Evolutionary conservation across 1,140 invertebrate genomes (phyloP), one percentile per base, ranked within the genome.

Genomic region (Ridgeia piscesae): DNA sequence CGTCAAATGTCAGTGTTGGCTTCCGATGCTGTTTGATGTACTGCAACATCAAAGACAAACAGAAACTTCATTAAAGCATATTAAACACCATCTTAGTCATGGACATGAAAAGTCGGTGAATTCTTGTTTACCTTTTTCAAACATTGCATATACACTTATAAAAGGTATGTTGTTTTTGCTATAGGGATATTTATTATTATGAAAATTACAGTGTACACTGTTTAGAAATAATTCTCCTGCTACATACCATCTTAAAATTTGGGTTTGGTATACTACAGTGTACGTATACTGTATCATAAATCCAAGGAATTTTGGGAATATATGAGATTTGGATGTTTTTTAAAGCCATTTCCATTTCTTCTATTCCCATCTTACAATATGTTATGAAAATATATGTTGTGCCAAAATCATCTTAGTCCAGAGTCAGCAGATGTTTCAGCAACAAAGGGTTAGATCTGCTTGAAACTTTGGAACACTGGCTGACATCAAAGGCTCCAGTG

Each of bases 1-100:
- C 92, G 35, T 95, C 94, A 92, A 95, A 94, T n/a, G 94, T 93
- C 11, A 94, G 89, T 34, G 42, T 50, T 33, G 93, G 93, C 91
- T 94, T 94, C 27, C 93, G 77, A 89, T 94, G 93, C 93, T 93
- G 92, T 27, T 92, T 58, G 58, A 95, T 94, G 58, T 94, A 95
- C 94, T 94, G 93, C 77, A 94, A 93, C 91, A 34, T 91, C 88
- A 42, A 94, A 58, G 77, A 33, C 88, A 91, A n/a, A 90, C 42
- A 91, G n/a, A n/a, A n/a, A n/a, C n/a, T n/a, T 35, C 48, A 88
- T 50, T 48, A 91, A 89, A 35, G 27, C 33, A 89, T 88, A 2
- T 48, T 35, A 89, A 33, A 42, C 34, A 90, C 33, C n/a, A 90
- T 33, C n/a, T n/a, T n/a, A n/a, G n/a, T n/a, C n/a, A n/a, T n/a